Conservation (phyloP, 2,797 vertebrate species). For the Numenius phaeopus region DNA sequence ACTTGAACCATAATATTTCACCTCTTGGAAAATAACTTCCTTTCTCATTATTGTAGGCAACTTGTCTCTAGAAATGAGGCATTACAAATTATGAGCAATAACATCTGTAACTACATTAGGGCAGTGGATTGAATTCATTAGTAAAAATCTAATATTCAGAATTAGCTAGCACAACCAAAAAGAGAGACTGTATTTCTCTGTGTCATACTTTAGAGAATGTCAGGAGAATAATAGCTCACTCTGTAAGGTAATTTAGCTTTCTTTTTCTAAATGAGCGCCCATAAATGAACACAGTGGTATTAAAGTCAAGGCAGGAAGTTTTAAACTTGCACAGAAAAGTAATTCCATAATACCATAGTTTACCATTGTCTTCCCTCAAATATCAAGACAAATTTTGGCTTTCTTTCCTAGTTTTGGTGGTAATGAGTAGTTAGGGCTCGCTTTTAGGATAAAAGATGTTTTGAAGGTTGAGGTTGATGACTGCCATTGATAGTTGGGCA, state of each 20-base stretch:
- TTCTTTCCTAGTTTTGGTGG: neutral
- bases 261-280: neutral
- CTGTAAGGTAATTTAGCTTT: neutral
- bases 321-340: neutral
- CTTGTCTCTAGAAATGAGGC: neutral
- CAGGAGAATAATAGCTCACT: neutral
- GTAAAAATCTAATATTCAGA: neutral
- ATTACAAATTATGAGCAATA: neutral
- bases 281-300: neutral
- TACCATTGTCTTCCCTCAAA: neutral
- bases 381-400: neutral
- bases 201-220: neutral
- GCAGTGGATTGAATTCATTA: neutral
- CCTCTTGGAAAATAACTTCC: neutral
- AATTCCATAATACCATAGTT: neutral
- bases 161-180: neutral
- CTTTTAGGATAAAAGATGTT: neutral
- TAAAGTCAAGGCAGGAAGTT: neutral
- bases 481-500: neutral
- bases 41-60: neutral
- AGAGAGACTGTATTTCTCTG: neutral
- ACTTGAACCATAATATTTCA: neutral
- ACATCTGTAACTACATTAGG: neutral
- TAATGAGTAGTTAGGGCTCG: neutral
- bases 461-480: fast-evolving